phyloP scores from a whole-genome alignment of 2,797 vertebrate species.

The Acanthopagrus latus region DNA sequence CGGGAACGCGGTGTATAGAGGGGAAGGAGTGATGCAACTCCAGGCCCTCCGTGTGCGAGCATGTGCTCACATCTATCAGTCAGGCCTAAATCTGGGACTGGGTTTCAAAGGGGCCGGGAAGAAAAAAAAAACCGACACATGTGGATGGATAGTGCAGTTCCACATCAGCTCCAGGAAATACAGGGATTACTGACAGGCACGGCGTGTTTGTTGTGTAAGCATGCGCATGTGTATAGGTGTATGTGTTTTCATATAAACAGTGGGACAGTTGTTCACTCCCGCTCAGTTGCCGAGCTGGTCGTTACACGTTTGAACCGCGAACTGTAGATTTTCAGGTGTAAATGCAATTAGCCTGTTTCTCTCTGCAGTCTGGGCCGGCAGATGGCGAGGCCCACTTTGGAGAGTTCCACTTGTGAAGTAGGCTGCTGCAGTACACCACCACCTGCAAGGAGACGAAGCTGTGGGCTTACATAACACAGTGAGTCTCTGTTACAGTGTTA shows the following conservation, averaged over 20 bases:
- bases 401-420: conserved; percentile 19
- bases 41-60: conserved; percentile 10
- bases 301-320: conserved; percentile 22
- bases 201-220: conserved; percentile 72
- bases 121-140: background rate
- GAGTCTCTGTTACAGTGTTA: background rate
- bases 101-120: conserved; percentile 21
- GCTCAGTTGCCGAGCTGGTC: conserved; percentile 37
- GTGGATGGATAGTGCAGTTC: conserved; percentile 14
- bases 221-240: conserved; percentile 22
- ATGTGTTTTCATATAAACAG: conserved; percentile 76
- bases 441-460: conserved; percentile 31
- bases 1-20: conserved; percentile 6
- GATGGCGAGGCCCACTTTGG: conserved; percentile 51
- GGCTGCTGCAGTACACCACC: conserved; percentile 9
- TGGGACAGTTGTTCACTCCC: conserved; percentile 34
- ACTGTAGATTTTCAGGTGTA: background rate
- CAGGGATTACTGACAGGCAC: conserved; percentile 64
- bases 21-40: conserved; percentile 28
- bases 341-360: conserved; percentile 55
- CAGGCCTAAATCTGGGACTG: background rate
- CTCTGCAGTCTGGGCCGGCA: conserved; percentile 33
- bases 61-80: conserved; percentile 45
- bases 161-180: conserved; percentile 61
- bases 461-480: conserved; percentile 1